These are phyloP conservation scores for Luperina testacea DNA, from an alignment of 2,888 invertebrate species.

Conservation along the genomic window DNA sequence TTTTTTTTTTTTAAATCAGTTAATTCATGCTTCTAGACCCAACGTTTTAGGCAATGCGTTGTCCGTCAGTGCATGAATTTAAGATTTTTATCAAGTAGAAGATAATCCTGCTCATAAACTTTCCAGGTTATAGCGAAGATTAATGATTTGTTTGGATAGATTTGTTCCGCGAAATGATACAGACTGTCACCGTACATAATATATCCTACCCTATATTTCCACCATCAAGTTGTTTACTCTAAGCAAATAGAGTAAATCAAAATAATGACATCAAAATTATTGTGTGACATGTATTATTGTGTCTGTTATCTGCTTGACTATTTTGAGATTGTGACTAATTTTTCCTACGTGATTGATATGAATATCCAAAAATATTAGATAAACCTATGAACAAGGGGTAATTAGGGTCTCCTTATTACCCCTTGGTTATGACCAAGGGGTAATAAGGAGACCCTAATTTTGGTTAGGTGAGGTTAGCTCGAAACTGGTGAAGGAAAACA, in stretches of 20 bases:
- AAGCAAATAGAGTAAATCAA: constrained; percentile 43
- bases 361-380: too few species aligned
- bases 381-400: too few species aligned
- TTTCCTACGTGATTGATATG: neutral
- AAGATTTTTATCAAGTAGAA: neutral
- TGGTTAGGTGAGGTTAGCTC: too few species aligned
- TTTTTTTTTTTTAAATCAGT: too few species aligned
- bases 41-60: too few species aligned
- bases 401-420: neutral
- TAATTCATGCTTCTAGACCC: too few species aligned
- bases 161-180: neutral
- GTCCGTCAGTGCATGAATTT: too few species aligned
- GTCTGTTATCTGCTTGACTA: constrained; percentile 6
- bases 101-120: neutral
- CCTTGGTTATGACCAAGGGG: too few species aligned
- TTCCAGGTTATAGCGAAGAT: neutral
- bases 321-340: neutral
- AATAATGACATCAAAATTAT: constrained; percentile 51
- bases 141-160: neutral
- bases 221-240: constrained; percentile 21
- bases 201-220: constrained; percentile 22
- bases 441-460: too few species aligned
- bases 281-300: constrained; percentile 20
- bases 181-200: neutral
- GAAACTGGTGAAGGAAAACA: too few species aligned